Percentiles rank a stretch among this genome's conserved stretches.
Evolutionary conservation across 2,113 vertebrate species (phyloP).

Genomic region (Erythrolamprus reginae): DNA sequence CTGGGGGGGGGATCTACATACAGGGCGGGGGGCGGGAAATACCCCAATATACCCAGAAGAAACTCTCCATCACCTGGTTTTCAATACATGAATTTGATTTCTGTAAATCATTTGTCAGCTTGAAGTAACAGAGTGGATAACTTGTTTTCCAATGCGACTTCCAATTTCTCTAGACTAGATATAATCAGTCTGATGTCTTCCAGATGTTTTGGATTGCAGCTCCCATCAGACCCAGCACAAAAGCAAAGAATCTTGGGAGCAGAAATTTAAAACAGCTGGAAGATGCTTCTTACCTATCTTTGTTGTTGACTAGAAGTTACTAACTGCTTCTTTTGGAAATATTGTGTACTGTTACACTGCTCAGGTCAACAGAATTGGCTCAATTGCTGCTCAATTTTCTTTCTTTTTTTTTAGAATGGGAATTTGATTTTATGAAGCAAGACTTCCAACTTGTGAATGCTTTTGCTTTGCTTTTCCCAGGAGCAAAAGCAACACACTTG

Average conservation of each 20-base stretch:
- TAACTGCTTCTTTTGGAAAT: neutral
- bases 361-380: neutral
- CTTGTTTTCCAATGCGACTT: neutral
- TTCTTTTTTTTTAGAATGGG: neutral
- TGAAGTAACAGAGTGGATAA: neutral
- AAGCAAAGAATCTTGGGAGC: neutral
- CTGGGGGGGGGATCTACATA: neutral
- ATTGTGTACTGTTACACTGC: neutral
- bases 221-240: neutral
- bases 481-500: neutral
- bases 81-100: neutral
- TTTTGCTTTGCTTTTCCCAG: neutral
- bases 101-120: neutral
- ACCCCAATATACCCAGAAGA: neutral
- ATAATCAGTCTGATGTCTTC: neutral
- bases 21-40: too few relatives aligned
- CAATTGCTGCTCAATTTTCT: neutral
- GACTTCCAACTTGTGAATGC: neutral
- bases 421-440: neutral
- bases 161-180: neutral
- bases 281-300: neutral
- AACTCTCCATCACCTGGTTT: neutral
- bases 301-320: neutral
- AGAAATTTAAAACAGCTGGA: neutral
- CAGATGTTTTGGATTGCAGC: neutral